Evolutionary conservation across 2,113 vertebrate genomes (phyloP).

Genomic region (Mugil cephalus): DNA sequence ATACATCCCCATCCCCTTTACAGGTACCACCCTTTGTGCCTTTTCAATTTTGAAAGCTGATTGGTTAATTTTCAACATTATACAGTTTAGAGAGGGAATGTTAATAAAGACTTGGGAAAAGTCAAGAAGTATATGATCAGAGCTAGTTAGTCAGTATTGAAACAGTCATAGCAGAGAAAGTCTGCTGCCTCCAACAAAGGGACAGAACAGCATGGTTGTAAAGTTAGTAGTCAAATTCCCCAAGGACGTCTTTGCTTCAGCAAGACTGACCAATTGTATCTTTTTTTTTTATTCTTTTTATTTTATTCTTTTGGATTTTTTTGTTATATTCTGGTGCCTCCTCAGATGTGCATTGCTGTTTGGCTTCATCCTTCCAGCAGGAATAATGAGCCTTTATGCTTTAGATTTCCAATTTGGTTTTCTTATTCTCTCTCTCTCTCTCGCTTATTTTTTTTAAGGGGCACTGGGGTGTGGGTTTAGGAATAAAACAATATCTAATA

Average conservation of each 20-base stretch:
- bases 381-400: constrained; percentile 24
- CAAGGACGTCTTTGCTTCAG: constrained; percentile 97
- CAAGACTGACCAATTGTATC: constrained; percentile 90
- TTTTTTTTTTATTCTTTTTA: constrained; percentile 8
- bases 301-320: constrained; percentile 29
- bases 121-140: constrained; percentile 71
- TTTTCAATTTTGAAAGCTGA: too few relatives aligned
- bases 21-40: too few relatives aligned
- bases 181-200: constrained; percentile 91
- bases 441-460: constrained; percentile 7
- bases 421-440: constrained; percentile 49
- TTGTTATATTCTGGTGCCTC: constrained; percentile 84
- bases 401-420: constrained; percentile 83
- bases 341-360: constrained; percentile 88
- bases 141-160: constrained; percentile 39
- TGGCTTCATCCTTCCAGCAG: constrained; percentile 53
- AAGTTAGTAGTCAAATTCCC: constrained; percentile 99
- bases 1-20: too few relatives aligned
- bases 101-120: constrained; percentile 88
- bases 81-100: constrained; percentile 84
- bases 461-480: constrained; percentile 51
- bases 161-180: constrained; percentile 82
- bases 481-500: constrained; percentile 45
- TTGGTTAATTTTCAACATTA: background rate
- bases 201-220: constrained; percentile 89